Percentiles rank a stretch among this genome's conserved stretches.
phyloP scores from a whole-genome alignment of 2,888 invertebrate species.

The Tridacna crocea region DNA sequence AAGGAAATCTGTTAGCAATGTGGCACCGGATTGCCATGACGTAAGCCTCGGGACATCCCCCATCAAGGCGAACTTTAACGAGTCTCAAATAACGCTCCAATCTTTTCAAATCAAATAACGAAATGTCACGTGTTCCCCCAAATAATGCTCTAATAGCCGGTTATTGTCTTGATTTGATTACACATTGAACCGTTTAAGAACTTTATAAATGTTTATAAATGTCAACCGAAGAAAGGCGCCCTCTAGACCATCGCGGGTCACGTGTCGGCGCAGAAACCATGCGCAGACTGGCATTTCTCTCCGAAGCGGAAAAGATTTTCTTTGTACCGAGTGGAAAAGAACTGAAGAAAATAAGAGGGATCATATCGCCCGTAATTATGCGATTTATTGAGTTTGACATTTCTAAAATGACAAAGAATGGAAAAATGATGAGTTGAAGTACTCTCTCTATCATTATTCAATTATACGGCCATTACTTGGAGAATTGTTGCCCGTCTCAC shows the following conservation, averaged over 20 bases:
- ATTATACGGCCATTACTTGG: constrained; percentile 24
- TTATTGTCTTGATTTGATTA: constrained; percentile 46
- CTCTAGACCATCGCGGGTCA: constrained; percentile 18
- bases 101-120: constrained; percentile 13
- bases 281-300: constrained; percentile 25
- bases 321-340: constrained; percentile 25
- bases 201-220: constrained; percentile 39
- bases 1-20: constrained; percentile 15
- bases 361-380: constrained; percentile 49
- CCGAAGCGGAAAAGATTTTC: constrained; percentile 38
- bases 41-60: constrained; percentile 22
- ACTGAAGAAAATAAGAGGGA: constrained; percentile 36
- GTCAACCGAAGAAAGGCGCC: constrained; percentile 31
- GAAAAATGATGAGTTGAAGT: constrained; percentile 33
- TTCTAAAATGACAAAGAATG: constrained; percentile 44
- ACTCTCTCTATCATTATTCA: constrained; percentile 28
- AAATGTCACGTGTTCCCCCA: constrained; percentile 34
- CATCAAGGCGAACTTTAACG: constrained; percentile 22
- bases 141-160: constrained; percentile 33
- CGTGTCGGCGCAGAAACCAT: constrained; percentile 19
- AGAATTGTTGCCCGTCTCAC: constrained; percentile 19
- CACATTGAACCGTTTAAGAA: constrained; percentile 34
- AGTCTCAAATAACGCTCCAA: constrained; percentile 21
- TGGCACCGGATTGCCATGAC: constrained; percentile 17
- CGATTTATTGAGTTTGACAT: constrained; percentile 45